phyloP scores from a whole-genome alignment of 2,113 vertebrate species.

The Procavia capensis region DNA sequence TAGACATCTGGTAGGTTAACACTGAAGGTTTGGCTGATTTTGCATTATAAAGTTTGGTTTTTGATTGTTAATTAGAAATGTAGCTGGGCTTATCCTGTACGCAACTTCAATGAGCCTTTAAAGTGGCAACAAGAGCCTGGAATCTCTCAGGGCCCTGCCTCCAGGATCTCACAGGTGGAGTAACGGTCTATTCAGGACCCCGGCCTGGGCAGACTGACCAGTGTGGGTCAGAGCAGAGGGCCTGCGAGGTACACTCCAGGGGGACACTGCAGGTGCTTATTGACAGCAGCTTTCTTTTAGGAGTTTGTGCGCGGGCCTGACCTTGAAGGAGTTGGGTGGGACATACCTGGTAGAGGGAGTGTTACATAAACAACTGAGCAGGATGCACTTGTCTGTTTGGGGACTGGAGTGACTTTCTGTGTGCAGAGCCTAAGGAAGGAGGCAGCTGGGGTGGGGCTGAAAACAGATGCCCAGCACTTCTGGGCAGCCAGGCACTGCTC shows the following conservation, averaged over 20 bases:
- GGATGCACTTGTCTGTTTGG: rapidly evolving
- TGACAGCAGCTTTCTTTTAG: neutral
- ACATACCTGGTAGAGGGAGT: rapidly evolving
- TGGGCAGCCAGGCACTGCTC: neutral
- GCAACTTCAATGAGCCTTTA: neutral
- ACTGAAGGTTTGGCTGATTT: neutral
- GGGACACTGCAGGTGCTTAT: too few species aligned
- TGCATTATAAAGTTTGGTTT: neutral
- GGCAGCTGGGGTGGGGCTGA: too few species aligned
- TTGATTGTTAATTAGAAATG: neutral
- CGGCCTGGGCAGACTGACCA: neutral
- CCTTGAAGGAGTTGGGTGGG: neutral
- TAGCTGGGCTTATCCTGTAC: too few species aligned
- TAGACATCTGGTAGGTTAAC: neutral
- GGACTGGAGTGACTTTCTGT: neutral
- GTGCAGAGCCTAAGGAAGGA: neutral
- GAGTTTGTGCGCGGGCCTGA: neutral
- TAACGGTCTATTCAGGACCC: neutral
- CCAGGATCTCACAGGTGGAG: neutral
- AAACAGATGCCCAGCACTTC: rapidly evolving
- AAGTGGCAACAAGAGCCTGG: neutral
- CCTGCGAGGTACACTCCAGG: too few species aligned
- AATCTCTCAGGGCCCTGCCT: neutral
- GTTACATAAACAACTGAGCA: neutral
- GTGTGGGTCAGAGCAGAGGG: too few species aligned